Evolutionary conservation across 1,140 invertebrate genomes (phyloP), one percentile per base, ranked within the genome.

Genomic region (Brachionus rotundiformis): DNA sequence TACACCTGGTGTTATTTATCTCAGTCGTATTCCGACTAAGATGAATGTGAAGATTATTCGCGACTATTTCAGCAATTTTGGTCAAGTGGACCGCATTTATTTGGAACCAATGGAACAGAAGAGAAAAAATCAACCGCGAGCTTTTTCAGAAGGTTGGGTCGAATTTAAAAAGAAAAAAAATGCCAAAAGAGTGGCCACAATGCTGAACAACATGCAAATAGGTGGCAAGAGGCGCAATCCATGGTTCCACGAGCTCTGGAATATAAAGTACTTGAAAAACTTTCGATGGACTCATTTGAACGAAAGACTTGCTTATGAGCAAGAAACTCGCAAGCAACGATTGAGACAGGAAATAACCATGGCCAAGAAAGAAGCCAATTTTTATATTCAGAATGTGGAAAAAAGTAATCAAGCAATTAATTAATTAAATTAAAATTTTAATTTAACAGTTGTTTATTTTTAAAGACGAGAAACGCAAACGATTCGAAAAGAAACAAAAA

Each of bases 321-420:
- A 82, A 47, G 80, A 68, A 29, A 27, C 33, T 31, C 23, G 49
- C 11, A 68, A 71, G n/a, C 61, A 82, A 25, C 61, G 65, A 3
- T 54, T 82, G 23, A 54, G 65, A 54, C 80, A 82, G 33, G 80
- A 82, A 39, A 19, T 82, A 54, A 2, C 19, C 19, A 25, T 68
- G 19, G 80, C 80, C 11, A 82, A 82, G 41, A 68, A 68, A 47
- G 65, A 82, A 54, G 80, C 80, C 10, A 71, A 82, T n/a, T 82
- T 82, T 29, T 82, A 82, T 27, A 73, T 59, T 36, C 54, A 82
- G 39, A 71, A 71, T 82, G 44, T 82, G n/a, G 65, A 82, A 31
- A 82, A 82, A 73, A 68, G 80, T 81, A 81, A 65, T 6, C 23
- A 19, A n/a, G n/a, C n/a, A n/a, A n/a, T n/a, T n/a, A n/a, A n/a